Evolutionary conservation across 1,140 invertebrate genomes (phyloP), one percentile per base, ranked within the genome.

Genomic region (Aphis craccivora): DNA sequence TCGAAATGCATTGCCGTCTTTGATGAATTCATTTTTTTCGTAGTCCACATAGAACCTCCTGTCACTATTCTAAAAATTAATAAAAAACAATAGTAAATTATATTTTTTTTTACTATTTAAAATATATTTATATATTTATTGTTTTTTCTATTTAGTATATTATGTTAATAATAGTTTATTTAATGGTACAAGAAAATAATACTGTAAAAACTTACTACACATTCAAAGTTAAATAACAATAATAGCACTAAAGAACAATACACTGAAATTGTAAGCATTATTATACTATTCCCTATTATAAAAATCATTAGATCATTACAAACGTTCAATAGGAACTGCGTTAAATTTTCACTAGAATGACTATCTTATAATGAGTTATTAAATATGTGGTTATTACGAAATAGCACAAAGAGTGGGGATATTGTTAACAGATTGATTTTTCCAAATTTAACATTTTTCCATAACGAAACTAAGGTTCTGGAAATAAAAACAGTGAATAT

Each of bases 1-100:
- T 30, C 96, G 96, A 95, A 98, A 98, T 0, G 97, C 97, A 94
- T 96, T 94, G 0, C 98, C 98, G 96, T 99, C 98, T 94, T 98
- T 97, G 14, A 98, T 94, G 94, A 99, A 99, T 83, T 96, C 96
- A 95, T 98, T 96, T 30, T 96, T 96, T 2, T 96, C 95, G 95
- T 97, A 97, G 95, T 98, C 97, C 0, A 90, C 37, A 25, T 90
- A 60, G 30, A 90, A 90, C 22, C 40, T 23, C 5, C 4, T 43
- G 4, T 43, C 89, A 23, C 55, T 6, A 23, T 20, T n/a, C 89
- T 90, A 40, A 43, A 90, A 90, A 67, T 22, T 3, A 25, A 51
- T 22, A 35, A 1, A 22, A 84, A 8, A 67, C 11, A 30, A 86
- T 2, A 48, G 20, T n/a, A 48, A n/a, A 45, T 45, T 48, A 48